Conservation (phyloP, 2,888 invertebrate genomes). For the Panorpa germanica region DNA sequence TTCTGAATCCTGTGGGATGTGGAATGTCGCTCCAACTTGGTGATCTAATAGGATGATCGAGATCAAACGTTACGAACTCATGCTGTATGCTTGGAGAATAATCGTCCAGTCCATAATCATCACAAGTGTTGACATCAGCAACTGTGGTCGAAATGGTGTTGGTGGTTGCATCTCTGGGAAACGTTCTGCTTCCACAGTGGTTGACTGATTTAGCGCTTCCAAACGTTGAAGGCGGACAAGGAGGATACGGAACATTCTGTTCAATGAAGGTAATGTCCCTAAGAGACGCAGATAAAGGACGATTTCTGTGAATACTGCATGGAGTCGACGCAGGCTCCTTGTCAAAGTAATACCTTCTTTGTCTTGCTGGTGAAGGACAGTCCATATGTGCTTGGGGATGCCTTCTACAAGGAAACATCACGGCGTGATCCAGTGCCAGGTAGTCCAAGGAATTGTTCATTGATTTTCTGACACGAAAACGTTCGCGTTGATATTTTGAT, state of each 20-base stretch:
- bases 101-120: constrained; percentile 26
- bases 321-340: constrained; percentile 33
- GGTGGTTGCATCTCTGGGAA: constrained; percentile 43
- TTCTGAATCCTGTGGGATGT: constrained; percentile 16
- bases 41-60: constrained; percentile 29
- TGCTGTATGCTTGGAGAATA: constrained; percentile 34
- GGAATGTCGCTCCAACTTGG: not conserved
- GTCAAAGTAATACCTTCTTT: constrained; percentile 42
- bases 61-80: constrained; percentile 51
- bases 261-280: constrained; percentile 35
- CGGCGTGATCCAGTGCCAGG: constrained; percentile 18
- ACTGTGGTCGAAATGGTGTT: constrained; percentile 49
- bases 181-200: constrained; percentile 12
- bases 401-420: constrained; percentile 24
- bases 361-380: constrained; percentile 29
- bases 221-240: constrained; percentile 31
- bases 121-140: constrained; percentile 29
- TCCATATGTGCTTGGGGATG: constrained; percentile 26
- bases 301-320: constrained; percentile 32
- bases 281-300: constrained; percentile 31
- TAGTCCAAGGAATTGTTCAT: constrained; percentile 15
- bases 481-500: constrained; percentile 26
- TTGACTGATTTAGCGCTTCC: constrained; percentile 13
- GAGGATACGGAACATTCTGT: constrained; percentile 43
- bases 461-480: too few species aligned